phyloP scores from a whole-genome alignment of 2,113 vertebrate genomes.

The Caretta caretta region DNA sequence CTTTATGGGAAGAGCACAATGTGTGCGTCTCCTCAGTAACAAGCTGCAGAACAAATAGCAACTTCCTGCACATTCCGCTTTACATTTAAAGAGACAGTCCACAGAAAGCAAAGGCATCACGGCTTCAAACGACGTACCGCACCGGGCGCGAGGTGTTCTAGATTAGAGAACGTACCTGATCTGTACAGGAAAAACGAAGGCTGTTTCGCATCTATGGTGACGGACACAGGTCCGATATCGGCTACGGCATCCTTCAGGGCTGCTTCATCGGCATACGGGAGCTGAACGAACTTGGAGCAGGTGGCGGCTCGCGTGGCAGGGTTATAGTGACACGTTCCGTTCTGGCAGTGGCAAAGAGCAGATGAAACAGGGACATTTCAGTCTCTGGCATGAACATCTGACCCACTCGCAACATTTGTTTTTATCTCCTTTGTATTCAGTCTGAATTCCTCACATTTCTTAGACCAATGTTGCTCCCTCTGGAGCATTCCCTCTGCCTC shows the following conservation, averaged over 20 bases:
- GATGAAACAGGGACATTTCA: not conserved
- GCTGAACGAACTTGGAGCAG: conserved; percentile 80
- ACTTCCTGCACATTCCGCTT: not conserved
- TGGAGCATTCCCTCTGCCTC: not conserved
- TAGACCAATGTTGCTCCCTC: no score
- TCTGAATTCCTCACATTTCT: not conserved
- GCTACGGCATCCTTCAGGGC: conserved; percentile 83
- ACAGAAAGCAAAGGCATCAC: not conserved
- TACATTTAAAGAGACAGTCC: fast-evolving
- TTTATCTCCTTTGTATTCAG: not conserved
- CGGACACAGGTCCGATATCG: conserved; percentile 88
- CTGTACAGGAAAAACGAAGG: conserved; percentile 83
- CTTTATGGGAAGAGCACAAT: not conserved
- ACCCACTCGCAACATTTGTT: fast-evolving
- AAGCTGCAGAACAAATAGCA: not conserved
- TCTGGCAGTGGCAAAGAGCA: conserved; percentile 62
- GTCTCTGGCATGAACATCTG: not conserved
- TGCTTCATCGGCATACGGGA: conserved; percentile 74
- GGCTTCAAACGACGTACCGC: not conserved
- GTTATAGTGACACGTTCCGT: conserved; percentile 82
- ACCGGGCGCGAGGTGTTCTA: fast-evolving
- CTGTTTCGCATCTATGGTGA: conserved; percentile 86
- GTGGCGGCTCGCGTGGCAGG: conserved; percentile 81
- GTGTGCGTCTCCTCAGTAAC: not conserved
- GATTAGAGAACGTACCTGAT: conserved; percentile 78